These are phyloP conservation scores for Scleropages formosus DNA, from an alignment of 2,797 vertebrate genomes.

Conservation along the genomic window DNA sequence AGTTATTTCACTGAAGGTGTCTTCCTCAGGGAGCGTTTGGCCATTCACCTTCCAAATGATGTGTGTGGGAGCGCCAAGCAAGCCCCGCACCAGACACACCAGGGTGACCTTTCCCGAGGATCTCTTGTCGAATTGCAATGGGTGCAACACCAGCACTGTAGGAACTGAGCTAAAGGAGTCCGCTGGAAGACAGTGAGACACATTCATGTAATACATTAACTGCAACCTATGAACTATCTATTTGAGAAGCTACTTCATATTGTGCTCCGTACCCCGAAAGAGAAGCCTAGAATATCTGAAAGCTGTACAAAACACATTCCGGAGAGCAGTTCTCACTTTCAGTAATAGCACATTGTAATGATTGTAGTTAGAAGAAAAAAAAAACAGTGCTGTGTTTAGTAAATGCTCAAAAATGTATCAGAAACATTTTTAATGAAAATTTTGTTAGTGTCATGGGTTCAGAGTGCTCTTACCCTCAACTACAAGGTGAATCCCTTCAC, in stretches of 20 bases:
- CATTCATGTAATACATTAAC: background rate
- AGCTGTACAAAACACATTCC: too few species aligned
- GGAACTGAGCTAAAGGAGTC: conserved; percentile 27
- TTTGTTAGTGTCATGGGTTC: too few species aligned
- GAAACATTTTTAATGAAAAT: too few species aligned
- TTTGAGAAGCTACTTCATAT: background rate
- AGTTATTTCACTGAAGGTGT: conserved; percentile 17
- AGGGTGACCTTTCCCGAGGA: conserved; percentile 17
- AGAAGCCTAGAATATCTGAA: background rate
- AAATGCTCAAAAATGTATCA: too few species aligned
- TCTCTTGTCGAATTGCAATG: background rate
- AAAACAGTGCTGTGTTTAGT: too few species aligned
- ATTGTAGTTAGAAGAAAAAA: too few species aligned
- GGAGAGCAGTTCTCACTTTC: too few species aligned
- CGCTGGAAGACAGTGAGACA: conserved; percentile 1
- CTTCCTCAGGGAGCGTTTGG: background rate
- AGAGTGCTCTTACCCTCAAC: conserved; percentile 42
- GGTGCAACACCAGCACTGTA: conserved; percentile 36
- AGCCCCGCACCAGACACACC: conserved; percentile 43
- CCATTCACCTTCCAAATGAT: conserved; percentile 46
- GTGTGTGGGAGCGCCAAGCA: conserved; percentile 16
- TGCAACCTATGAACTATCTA: background rate
- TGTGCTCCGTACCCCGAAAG: too few species aligned
- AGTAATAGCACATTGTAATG: too few species aligned
- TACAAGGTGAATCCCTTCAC: conserved; percentile 43